Conservation (phyloP, 2,113 vertebrate species). For the Onychostoma macrolepis region DNA sequence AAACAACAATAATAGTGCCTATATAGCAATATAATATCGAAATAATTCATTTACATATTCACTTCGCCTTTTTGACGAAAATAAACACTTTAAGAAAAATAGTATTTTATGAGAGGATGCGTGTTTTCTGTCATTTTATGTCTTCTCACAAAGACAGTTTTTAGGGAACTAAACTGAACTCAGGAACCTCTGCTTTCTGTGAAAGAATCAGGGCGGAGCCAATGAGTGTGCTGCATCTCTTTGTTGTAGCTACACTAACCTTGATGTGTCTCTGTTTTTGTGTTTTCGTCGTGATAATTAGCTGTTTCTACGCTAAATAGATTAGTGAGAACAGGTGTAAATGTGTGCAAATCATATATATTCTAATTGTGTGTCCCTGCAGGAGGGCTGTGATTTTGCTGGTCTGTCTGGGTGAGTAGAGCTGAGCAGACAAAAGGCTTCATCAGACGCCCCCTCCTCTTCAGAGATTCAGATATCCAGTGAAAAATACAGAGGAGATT, state of each 20-base stretch:
- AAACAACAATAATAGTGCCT: neutral
- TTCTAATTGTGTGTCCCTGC: neutral
- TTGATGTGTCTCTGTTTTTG: conserved; percentile 32
- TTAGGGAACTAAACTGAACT: conserved; percentile 61
- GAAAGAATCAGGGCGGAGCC: conserved; percentile 69
- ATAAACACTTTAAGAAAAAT: neutral
- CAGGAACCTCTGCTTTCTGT: conserved; percentile 69
- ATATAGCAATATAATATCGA: neutral
- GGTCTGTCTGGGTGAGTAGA: conserved; percentile 42
- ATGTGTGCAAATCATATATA: neutral
- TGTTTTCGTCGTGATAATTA: neutral
- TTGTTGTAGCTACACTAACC: conserved; percentile 70
- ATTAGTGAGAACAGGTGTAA: neutral
- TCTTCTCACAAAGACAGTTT: neutral
- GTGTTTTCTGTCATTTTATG: neutral
- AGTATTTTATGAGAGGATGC: neutral
- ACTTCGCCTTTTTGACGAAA: neutral
- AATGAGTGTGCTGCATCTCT: conserved; percentile 56
- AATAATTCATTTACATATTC: neutral
- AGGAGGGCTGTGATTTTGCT: conserved; percentile 32
- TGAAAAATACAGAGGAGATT: neutral
- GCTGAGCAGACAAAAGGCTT: conserved; percentile 65
- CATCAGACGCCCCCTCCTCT: conserved; percentile 45
- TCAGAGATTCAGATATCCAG: conserved; percentile 28
- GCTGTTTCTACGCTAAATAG: neutral